Evolutionary conservation across 1,140 invertebrate genomes (phyloP), one percentile per base, ranked within the genome.

Genomic region (Chionoecetes opilio): DNA sequence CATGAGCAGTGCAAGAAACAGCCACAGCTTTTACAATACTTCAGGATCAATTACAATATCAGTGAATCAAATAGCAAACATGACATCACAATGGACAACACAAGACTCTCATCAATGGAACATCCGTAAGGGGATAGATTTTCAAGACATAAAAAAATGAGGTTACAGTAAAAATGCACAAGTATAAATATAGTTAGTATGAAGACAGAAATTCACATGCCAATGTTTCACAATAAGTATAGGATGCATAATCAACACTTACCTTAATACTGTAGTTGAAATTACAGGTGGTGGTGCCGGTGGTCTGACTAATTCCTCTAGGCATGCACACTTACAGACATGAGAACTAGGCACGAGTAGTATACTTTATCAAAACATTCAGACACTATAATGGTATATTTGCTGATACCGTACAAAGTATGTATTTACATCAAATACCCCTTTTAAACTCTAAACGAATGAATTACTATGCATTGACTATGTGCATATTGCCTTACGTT

Each of bases 41-140:
- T 75, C 63, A 75, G 63, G 63, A 75, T n/a, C 21, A n/a, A 75
- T n/a, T n/a, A 53, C 26, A n/a, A 75, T n/a, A 75, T 26, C 63
- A 75, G 63, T 75, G 63, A 75, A 26, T 26, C n/a, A n/a, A 75
- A 17, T 26, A 75, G 26, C 63, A 75, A 75, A 75, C 63, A 75
- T 75, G 63, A n/a, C 63, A 26, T 75, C 63, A 75, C 63, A 75
- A 75, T 75, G 63, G 63, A 75, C 63, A 75, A 75, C 63, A 75
- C 63, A 75, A 75, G 63, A 75, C n/a, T 75, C 63, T 75, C 63
- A 75, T n/a, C 6, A 75, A 75, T n/a, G 63, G n/a, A 46, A 46
- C 14, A 46, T 46, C 41, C 5, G 41, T 46, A n/a, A n/a, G n/a
- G n/a, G n/a, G n/a, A n/a, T n/a, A n/a, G n/a, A n/a, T n/a, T n/a